A percentile compares a stretch with the other conserved stretches of the same genome.
phyloP scores from a whole-genome alignment of 2,888 invertebrate species.

The Pedicia rivosa region DNA sequence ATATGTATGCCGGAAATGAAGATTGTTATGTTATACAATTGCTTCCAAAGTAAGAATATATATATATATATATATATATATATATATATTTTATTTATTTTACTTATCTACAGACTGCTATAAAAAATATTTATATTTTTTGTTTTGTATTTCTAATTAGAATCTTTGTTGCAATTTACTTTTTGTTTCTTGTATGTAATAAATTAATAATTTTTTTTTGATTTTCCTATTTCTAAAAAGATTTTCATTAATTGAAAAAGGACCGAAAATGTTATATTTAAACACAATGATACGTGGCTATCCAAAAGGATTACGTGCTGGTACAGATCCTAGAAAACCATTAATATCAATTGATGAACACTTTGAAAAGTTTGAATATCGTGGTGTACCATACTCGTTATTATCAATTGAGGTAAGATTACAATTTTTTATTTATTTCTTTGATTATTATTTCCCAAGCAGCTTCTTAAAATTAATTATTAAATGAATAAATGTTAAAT shows the following conservation, averaged over 20 bases:
- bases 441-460: background rate
- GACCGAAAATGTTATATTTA: constrained; percentile 65
- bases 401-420: constrained; percentile 43
- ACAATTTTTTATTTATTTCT: constrained; percentile 18
- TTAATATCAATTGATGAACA: constrained; percentile 56
- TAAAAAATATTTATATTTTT: constrained; percentile 2
- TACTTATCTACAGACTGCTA: too few species aligned
- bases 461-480: too few species aligned
- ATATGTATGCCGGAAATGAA: constrained; percentile 70
- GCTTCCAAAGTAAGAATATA: constrained; percentile 43
- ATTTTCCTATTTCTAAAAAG: constrained; percentile 17
- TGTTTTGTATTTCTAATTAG: background rate
- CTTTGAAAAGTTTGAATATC: constrained; percentile 52
- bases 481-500: too few species aligned
- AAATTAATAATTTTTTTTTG: constrained; percentile 7
- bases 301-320: constrained; percentile 69
- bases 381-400: constrained; percentile 47
- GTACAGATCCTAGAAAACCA: constrained; percentile 62
- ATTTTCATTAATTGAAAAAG: constrained; percentile 41
- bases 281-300: constrained; percentile 73
- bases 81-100: background rate
- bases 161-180: background rate
- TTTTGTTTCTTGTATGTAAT: background rate
- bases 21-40: constrained; percentile 64
- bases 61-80: background rate